phyloP scores from a whole-genome alignment of 2,797 vertebrate species.

The Vireo griseus region DNA sequence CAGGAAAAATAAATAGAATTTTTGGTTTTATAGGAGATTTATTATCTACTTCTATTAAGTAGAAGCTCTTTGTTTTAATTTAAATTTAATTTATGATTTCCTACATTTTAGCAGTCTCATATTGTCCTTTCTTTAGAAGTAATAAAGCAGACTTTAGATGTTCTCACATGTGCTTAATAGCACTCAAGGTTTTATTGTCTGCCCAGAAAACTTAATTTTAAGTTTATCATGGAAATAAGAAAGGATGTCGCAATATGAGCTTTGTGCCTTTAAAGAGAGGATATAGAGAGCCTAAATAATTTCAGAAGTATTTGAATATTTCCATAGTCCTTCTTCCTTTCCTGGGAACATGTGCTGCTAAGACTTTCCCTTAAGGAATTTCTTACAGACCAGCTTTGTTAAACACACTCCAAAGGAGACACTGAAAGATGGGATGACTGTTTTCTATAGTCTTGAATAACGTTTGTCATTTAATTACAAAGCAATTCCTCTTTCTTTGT shows the following conservation, averaged over 20 bases:
- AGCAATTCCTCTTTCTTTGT: not conserved
- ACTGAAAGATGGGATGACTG: not conserved
- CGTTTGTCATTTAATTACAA: not conserved
- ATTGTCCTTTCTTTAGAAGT: not conserved
- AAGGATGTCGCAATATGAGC: not conserved
- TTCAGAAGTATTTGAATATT: conserved; percentile 26
- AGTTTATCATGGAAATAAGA: not conserved
- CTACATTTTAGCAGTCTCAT: not conserved
- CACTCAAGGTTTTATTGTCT: not conserved
- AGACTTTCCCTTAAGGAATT: not conserved
- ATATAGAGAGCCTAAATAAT: not conserved
- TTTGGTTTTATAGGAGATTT: not conserved
- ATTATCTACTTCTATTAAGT: not conserved
- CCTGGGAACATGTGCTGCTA: not conserved
- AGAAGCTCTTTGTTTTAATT: not conserved
- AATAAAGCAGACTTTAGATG: not conserved
- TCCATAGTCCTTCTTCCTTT: not conserved
- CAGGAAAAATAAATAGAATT: not conserved
- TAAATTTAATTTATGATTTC: not conserved
- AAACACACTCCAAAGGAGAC: not conserved
- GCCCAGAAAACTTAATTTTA: not conserved
- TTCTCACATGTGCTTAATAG: not conserved
- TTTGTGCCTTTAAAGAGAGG: not conserved
- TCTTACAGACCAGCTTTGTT: not conserved
- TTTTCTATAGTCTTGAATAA: not conserved